Evolutionary conservation across 2,113 vertebrate genomes (phyloP).

Genomic region (Indicator indicator): DNA sequence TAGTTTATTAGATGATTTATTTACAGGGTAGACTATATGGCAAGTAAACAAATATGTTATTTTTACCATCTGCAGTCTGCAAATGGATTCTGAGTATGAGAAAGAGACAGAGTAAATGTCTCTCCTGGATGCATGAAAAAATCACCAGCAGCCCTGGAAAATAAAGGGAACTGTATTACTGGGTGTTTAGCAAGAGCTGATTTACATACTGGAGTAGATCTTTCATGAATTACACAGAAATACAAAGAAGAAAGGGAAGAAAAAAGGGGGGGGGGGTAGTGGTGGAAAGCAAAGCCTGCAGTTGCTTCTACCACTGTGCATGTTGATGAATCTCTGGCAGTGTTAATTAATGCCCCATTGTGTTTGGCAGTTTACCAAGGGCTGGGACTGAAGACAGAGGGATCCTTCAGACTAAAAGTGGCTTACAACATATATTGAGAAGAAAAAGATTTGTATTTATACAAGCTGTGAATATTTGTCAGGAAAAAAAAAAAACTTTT

Average conservation of each 20-base stretch:
- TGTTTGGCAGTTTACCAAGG: slow-evolving; percentile 75
- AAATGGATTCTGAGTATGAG: slow-evolving; percentile 63
- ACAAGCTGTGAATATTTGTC: slow-evolving; percentile 62
- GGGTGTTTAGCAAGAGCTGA: slow-evolving; percentile 68
- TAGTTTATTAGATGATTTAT: slow-evolving; percentile 73
- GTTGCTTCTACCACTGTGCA: slow-evolving; percentile 50
- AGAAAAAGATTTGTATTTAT: slow-evolving; percentile 67
- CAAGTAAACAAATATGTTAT: slow-evolving; percentile 70
- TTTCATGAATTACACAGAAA: slow-evolving; percentile 71
- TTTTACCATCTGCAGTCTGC: slow-evolving; percentile 36
- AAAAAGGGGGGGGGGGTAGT: not conserved
- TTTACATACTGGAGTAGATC: slow-evolving; percentile 75
- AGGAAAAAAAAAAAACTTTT: slow-evolving; percentile 39
- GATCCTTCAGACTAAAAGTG: slow-evolving; percentile 70
- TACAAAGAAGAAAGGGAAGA: slow-evolving; percentile 8
- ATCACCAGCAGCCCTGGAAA: slow-evolving; percentile 66
- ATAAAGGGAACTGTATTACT: slow-evolving; percentile 68
- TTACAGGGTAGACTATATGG: slow-evolving; percentile 46
- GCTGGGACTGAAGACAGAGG: slow-evolving; percentile 62
- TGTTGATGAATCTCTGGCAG: slow-evolving; percentile 75
- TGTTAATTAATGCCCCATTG: slow-evolving; percentile 80
- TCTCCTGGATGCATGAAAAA: slow-evolving; percentile 61
- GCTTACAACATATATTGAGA: slow-evolving; percentile 64
- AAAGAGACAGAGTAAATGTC: slow-evolving; percentile 65
- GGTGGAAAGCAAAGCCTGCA: not conserved